A percentile compares a stretch with the other conserved stretches of the same genome.
phyloP scores from a whole-genome alignment of 1,140 invertebrate species.

The Drosophila ohnishii region DNA sequence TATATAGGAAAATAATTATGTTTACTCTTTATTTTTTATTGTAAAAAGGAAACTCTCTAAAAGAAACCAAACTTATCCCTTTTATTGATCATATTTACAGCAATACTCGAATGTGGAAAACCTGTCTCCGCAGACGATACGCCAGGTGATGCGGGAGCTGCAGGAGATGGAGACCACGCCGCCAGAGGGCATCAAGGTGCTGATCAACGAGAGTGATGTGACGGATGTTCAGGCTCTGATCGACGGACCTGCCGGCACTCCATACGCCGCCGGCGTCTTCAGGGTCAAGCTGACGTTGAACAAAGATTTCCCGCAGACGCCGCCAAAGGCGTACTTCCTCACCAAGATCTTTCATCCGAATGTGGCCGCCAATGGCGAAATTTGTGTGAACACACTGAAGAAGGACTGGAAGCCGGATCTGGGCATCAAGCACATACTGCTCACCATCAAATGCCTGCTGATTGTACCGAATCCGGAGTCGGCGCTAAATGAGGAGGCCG shows the following conservation, averaged over 20 bases:
- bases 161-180: constrained; percentile 89
- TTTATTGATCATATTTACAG: constrained; percentile 22
- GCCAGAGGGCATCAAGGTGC: constrained; percentile 94
- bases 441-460: constrained; percentile 96
- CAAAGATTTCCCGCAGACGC: constrained; percentile 96
- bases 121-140: constrained; percentile 95
- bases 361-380: constrained; percentile 96
- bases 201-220: constrained; percentile 94
- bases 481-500: constrained; percentile 96
- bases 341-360: constrained; percentile 99
- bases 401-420: constrained; percentile 98
- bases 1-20: neutral
- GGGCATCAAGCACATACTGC: constrained; percentile 97
- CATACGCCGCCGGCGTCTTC: constrained; percentile 93
- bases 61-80: constrained; percentile 2
- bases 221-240: constrained; percentile 96
- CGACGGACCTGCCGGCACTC: constrained; percentile 94
- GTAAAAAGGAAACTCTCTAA: neutral
- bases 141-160: constrained; percentile 92
- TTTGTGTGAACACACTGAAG: constrained; percentile 98
- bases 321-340: constrained; percentile 97
- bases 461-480: constrained; percentile 98
- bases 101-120: constrained; percentile 96
- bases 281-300: constrained; percentile 95
- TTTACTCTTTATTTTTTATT: neutral